phyloP scores from a whole-genome alignment of 2,888 invertebrate species.

The Coronaproctus castanopsis region DNA sequence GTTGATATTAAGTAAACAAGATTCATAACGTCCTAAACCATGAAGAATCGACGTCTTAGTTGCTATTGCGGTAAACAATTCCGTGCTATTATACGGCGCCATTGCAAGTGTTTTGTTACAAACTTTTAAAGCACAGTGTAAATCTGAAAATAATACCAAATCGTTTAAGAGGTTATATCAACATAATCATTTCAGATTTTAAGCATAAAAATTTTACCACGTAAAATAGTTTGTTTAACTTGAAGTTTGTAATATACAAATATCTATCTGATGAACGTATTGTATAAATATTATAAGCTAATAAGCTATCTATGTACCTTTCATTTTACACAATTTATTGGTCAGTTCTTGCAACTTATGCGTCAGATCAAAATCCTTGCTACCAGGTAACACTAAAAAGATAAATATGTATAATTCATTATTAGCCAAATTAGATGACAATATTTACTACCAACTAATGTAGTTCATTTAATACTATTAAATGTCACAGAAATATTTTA shows the following conservation, averaged over 20 bases:
- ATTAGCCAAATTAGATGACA: no score
- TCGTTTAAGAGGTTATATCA: no score
- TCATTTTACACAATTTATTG: not conserved
- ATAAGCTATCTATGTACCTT: not conserved
- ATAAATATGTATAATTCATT: not conserved
- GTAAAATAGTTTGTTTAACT: no score
- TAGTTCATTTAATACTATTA: not conserved
- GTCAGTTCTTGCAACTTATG: not conserved
- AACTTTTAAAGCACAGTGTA: not conserved
- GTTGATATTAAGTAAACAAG: conserved; percentile 41
- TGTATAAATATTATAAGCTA: no score
- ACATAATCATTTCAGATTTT: no score
- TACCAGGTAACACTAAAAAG: not conserved
- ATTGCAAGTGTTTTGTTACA: not conserved
- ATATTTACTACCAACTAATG: no score
- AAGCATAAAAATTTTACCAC: no score
- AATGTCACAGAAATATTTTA: no score
- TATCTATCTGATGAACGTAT: no score
- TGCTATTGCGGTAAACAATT: not conserved
- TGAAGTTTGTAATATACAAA: no score
- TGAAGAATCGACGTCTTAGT: not conserved
- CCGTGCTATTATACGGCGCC: not conserved
- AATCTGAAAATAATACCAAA: not conserved
- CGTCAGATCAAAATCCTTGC: not conserved
- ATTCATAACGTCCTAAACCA: conserved; percentile 30